phyloP scores from a whole-genome alignment of 2,888 invertebrate species.

The Empis stercorea region DNA sequence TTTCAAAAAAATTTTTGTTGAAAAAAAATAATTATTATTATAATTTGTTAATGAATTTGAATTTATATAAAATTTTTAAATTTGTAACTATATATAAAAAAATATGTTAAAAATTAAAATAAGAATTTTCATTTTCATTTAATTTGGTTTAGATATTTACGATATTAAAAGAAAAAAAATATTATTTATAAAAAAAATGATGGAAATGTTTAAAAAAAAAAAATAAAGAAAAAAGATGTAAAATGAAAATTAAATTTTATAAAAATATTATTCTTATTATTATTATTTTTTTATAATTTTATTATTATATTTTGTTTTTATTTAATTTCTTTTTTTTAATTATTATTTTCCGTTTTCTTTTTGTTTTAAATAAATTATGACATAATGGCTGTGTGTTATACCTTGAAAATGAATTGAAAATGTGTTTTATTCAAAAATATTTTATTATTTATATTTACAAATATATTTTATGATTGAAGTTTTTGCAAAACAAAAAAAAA shows the following conservation, averaged over 20 bases:
- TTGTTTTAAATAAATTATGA: constrained; percentile 13
- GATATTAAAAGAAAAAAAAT: not conserved
- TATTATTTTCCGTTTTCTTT: not conserved
- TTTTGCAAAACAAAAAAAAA: no score
- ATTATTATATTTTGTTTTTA: not conserved
- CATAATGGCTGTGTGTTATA: constrained; percentile 19
- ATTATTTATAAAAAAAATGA: not conserved
- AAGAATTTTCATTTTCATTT: no score
- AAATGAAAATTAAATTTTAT: not conserved
- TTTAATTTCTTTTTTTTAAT: not conserved
- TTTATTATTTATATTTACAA: no score
- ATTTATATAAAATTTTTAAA: no score
- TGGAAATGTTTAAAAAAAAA: not conserved
- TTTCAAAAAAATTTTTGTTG: not conserved
- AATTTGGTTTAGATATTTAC: not conserved
- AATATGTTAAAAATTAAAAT: no score
- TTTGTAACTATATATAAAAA: no score
- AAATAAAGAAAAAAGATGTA: not conserved
- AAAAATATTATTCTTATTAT: no score
- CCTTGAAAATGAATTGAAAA: constrained; percentile 1
- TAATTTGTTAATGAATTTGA: no score
- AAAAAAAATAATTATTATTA: no score
- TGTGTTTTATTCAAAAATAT: no score
- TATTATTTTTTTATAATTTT: not conserved
- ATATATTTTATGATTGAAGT: no score